phyloP scores from a whole-genome alignment of 2,797 vertebrate species.

The Liparis tanakae region DNA sequence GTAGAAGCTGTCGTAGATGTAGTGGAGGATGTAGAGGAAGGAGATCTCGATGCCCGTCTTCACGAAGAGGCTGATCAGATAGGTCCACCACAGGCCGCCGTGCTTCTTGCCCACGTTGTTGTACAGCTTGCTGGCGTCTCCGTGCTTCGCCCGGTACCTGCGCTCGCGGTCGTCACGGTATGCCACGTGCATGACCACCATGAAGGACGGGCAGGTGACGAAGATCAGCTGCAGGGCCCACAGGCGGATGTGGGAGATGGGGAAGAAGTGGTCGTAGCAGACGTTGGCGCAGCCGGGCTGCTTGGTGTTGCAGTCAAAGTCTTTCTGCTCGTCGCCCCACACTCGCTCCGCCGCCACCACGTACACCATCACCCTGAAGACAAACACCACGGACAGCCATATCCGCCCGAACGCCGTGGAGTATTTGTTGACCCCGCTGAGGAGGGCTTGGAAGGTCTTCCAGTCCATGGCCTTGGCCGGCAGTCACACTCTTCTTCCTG shows the following conservation, averaged over 20 bases:
- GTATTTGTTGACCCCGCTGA: constrained; percentile 97
- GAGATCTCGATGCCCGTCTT: constrained; percentile 90
- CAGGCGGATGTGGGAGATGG: constrained; percentile 96
- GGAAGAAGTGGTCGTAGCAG: constrained; percentile 94
- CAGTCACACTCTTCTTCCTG: constrained; percentile 34
- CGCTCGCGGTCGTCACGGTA: constrained; percentile 94
- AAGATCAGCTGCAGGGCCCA: constrained; percentile 99
- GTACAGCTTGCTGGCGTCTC: constrained; percentile 86
- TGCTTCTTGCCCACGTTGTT: constrained; percentile 92
- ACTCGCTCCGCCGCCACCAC: constrained; percentile 96
- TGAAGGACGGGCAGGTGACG: constrained; percentile 93
- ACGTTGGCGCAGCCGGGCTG: constrained; percentile 96
- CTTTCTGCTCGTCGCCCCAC: constrained; percentile 97
- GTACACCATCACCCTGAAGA: constrained; percentile 96
- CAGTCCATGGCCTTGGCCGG: constrained; percentile 89
- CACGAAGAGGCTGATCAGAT: constrained; percentile 91
- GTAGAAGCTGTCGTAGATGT: constrained; percentile 92
- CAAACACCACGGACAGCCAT: constrained; percentile 97
- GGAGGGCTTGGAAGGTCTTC: constrained; percentile 92
- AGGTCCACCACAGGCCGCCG: constrained; percentile 99
- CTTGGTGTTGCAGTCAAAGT: constrained; percentile 97
- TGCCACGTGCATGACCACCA: constrained; percentile 97
- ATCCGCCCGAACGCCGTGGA: constrained; percentile 94
- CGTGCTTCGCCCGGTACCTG: constrained; percentile 85
- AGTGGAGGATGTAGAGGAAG: constrained; percentile 95